These are phyloP conservation scores for Lepus timidus DNA, from an alignment of 2,113 vertebrate species.

Conservation along the genomic window DNA sequence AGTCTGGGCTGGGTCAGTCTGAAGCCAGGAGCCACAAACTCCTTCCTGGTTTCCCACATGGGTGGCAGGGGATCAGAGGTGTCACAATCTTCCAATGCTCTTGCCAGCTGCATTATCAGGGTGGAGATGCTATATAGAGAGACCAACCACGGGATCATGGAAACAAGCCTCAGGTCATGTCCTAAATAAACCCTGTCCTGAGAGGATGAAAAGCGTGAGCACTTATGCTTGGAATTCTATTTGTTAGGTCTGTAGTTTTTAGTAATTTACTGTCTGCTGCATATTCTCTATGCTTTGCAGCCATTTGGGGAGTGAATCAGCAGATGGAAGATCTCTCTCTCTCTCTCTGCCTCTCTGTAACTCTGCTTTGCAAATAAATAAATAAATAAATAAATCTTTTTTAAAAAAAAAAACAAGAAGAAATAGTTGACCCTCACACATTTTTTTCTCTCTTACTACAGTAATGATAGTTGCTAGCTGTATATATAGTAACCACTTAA, in stretches of 20 bases:
- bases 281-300: background rate
- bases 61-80: no score
- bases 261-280: background rate
- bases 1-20: no score
- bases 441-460: background rate
- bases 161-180: accelerated
- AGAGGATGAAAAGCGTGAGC: background rate
- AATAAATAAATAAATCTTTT: no score
- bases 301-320: no score
- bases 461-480: background rate
- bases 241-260: background rate
- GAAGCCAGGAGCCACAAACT: no score
- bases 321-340: no score
- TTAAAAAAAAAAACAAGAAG: background rate
- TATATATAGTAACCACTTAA: background rate
- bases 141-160: background rate
- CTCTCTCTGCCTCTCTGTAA: no score
- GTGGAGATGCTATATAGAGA: no score
- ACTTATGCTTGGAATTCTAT: background rate
- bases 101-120: no score
- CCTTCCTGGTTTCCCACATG: no score
- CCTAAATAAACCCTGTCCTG: background rate
- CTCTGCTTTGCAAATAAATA: no score
- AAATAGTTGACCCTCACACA: background rate
- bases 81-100: no score